Evolutionary conservation across 1,140 invertebrate species (phyloP), one percentile per base, ranked within the genome.

Genomic region (Lutraria rhynchaena): DNA sequence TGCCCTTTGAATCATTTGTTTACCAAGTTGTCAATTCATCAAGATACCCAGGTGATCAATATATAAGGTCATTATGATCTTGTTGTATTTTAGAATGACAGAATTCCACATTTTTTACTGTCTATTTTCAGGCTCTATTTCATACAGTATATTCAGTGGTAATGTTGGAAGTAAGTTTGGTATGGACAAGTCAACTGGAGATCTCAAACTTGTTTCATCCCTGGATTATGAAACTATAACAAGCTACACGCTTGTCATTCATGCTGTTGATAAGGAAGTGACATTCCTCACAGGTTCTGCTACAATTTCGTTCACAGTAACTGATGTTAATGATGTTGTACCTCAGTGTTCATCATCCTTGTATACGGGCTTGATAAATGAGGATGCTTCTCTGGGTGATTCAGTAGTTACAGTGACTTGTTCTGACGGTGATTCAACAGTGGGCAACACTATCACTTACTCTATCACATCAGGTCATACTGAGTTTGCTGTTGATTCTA

Each of bases 271-370:
- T 37, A 77, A 55, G 35, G 77, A 82, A 9, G 60, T 77, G 1
- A 60, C 82, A n/a, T 46, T 82, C 35, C 55, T 33, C 9, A 85
- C 82, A 19, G 85, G 86, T 17, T 76, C 85, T 11, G 83, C 83
- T 7, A 85, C 67, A 9, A 61, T 89, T 0, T 83, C 77, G 5
- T 58, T 89, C 3, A 71, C 69, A 33, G 75, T 89, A 37, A 74
- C 24, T 46, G 86, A 89, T 55, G 82, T 88, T 13, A 89, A 89
- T 63, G 88, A 89, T 53, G 82, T 82, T 46, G 70, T 65, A 0
- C 88, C 88, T 27, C 22, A 63, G 11, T 89, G 87, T 69, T 61
- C 81, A 1, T 13, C 58, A 19, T 67, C 76, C 4, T 65, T 74
- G 1, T 88, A 85, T 55, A 24, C 73, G 1, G 78, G 85, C 15